These are phyloP conservation scores for Chionoecetes opilio DNA, from an alignment of 1,140 invertebrate species.

Conservation along the genomic window DNA sequence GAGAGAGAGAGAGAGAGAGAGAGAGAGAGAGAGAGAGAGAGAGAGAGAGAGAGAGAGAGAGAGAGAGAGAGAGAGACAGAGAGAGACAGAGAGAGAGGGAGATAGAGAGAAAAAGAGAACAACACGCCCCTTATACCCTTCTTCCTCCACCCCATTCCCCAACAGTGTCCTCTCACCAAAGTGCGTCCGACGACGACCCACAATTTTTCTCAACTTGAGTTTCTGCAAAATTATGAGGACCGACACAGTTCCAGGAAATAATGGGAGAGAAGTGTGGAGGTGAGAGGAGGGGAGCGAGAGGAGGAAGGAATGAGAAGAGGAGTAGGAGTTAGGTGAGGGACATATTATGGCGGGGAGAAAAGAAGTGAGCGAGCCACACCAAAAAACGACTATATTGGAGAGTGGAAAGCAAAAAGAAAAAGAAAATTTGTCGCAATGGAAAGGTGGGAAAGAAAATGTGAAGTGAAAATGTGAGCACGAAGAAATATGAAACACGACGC, in stretches of 20 bases:
- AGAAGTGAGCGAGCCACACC: not conserved
- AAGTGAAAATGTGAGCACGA: not conserved
- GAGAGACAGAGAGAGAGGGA: not conserved
- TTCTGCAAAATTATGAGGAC: constrained; percentile 30
- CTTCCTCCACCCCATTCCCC: not conserved
- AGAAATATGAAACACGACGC: constrained; percentile 3
- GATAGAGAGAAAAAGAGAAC: not conserved
- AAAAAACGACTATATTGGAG: not conserved
- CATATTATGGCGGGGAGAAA: not conserved
- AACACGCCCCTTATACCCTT: not conserved
- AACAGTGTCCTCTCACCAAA: not conserved
- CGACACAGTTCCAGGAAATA: constrained; percentile 18
- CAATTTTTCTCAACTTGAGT: constrained; percentile 10
- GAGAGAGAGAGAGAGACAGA: not conserved
- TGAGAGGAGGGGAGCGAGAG: not conserved
- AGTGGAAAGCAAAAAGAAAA: not conserved
- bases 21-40: not conserved
- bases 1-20: too few relatives aligned
- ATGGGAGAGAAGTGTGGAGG: constrained; percentile 25
- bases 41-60: constrained; percentile 28
- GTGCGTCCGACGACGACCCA: not conserved
- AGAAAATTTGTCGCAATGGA: not conserved
- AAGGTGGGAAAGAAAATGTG: not conserved
- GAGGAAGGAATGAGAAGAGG: not conserved
- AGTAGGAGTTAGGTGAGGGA: not conserved